Evolutionary conservation across 2,797 vertebrate genomes (phyloP).

Genomic region (Chelon labrosus): DNA sequence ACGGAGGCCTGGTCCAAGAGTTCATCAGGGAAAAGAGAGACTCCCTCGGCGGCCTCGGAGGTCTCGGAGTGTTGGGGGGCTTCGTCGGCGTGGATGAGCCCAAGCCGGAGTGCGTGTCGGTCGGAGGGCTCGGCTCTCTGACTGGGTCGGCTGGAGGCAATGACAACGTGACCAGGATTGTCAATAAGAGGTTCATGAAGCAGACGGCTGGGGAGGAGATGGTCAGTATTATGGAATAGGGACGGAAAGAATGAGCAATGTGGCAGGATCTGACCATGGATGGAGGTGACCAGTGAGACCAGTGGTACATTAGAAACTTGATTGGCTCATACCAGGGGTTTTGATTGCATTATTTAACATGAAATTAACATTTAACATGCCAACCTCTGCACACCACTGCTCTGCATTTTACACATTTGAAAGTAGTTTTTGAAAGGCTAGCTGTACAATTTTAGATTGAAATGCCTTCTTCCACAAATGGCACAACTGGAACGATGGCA

Average conservation of each 20-base stretch:
- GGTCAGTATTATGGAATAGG: slow-evolving; percentile 73
- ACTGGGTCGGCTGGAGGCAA: slow-evolving; percentile 76
- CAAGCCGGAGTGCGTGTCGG: slow-evolving; percentile 81
- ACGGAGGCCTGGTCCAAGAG: slow-evolving; percentile 92
- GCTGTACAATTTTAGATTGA: not conserved
- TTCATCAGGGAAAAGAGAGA: slow-evolving; percentile 88
- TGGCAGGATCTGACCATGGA: slow-evolving; percentile 61
- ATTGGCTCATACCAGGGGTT: not conserved
- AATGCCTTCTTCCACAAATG: not conserved
- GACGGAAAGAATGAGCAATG: slow-evolving; percentile 79
- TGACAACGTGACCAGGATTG: slow-evolving; percentile 88
- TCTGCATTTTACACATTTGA: not conserved
- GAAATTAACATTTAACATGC: not conserved
- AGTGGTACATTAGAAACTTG: not conserved
- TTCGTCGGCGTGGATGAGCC: slow-evolving; percentile 77
- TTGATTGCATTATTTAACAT: not conserved
- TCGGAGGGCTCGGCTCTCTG: slow-evolving; percentile 51
- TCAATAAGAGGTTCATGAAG: slow-evolving; percentile 94
- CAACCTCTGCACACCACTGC: not conserved
- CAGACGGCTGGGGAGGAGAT: slow-evolving; percentile 88
- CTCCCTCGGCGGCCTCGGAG: slow-evolving; percentile 16
- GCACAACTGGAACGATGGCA: not conserved
- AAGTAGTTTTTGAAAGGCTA: not conserved
- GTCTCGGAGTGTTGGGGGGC: not conserved
- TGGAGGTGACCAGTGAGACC: slow-evolving; percentile 84